Evolutionary conservation across 2,797 vertebrate genomes (phyloP).

Genomic region (Parotocinclus haroldoi): DNA sequence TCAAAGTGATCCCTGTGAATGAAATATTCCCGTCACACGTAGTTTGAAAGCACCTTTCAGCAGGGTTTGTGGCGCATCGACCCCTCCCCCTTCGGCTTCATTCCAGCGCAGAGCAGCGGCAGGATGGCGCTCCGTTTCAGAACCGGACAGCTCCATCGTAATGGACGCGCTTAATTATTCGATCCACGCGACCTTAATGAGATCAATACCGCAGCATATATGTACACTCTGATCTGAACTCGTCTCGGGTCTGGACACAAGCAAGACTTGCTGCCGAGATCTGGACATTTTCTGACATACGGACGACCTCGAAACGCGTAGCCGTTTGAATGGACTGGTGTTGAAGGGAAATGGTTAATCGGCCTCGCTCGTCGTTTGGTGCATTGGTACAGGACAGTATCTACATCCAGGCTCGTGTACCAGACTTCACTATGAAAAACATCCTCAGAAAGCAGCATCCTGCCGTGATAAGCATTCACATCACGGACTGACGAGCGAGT

Average conservation of each 20-base stretch:
- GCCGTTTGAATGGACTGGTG: neutral
- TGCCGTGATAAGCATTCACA: conserved; percentile 14
- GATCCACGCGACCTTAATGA: neutral
- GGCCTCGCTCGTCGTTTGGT: conserved; percentile 35
- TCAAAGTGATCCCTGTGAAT: neutral
- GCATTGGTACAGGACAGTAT: conserved; percentile 31
- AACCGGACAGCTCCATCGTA: conserved; percentile 70
- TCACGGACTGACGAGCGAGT: conserved; percentile 27
- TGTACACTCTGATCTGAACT: neutral
- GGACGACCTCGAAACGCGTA: too few species aligned
- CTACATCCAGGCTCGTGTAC: conserved; percentile 3
- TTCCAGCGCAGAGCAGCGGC: conserved; percentile 38
- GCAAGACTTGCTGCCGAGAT: too few species aligned
- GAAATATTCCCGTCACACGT: conserved; percentile 20
- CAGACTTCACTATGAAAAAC: neutral
- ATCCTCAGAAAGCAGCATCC: neutral
- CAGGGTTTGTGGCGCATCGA: conserved; percentile 34
- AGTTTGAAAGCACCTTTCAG: conserved; percentile 15
- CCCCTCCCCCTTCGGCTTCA: conserved; percentile 43
- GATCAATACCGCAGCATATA: neutral
- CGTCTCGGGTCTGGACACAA: too few species aligned
- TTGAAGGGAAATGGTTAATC: conserved; percentile 36
- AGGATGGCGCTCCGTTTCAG: conserved; percentile 76
- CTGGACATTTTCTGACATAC: too few species aligned
- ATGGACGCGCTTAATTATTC: neutral